Base-by-base conservation (phyloP, 2,113 vertebrate species). In the Setophaga kirtlandii region DNA sequence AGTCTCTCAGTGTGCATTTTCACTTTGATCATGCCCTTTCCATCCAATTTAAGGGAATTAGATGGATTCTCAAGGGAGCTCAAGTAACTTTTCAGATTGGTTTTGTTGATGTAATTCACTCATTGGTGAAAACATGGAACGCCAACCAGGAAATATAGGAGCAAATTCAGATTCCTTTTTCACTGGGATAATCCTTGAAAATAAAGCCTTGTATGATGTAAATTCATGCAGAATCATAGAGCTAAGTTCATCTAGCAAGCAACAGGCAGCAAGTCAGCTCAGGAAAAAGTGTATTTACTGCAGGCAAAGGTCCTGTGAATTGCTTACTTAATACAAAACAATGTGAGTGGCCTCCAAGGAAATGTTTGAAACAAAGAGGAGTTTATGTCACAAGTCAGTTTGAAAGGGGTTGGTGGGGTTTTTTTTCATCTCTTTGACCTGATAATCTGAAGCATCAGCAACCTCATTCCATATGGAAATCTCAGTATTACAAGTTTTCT, bases 31-130 rank as follows among this genome's bases (percentile, higher is more conserved):
- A 12, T 83, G 56, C 55, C 50, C 76, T 93, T 96, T 90, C 67
- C 56, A 49, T 74, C 59, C 35, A 94, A 21, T 79, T 88, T 87
- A 85, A 85, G 77, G 46, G 83, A 93, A 91, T 89, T 89, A 79
- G 22, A 50, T 58, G 37, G 31, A 19, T 85, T 91, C 74, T 95
- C 24, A 85, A 86, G 55, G 67, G 33, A 90, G 15, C 50, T 90
- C 37, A 90, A 88, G 63, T 69, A 74, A 80, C 59, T 74, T 24
- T 91, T 95, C 15, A 9, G 30, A n/a, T 55, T 55, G 55, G 19
- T 90, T 96, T 89, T 80, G 47, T 44, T 80, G 71, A 80, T 55
- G 18, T 94, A 83, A 85, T 94, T 85, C 67, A 74, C 33, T 91
- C 21, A 14, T 2, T 69, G 59, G 25, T 86, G 63, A 75, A 90